Evolutionary conservation across 2,888 invertebrate species (phyloP), one percentile per base, ranked within the genome.

Genomic region (Cybosia mesomella): DNA sequence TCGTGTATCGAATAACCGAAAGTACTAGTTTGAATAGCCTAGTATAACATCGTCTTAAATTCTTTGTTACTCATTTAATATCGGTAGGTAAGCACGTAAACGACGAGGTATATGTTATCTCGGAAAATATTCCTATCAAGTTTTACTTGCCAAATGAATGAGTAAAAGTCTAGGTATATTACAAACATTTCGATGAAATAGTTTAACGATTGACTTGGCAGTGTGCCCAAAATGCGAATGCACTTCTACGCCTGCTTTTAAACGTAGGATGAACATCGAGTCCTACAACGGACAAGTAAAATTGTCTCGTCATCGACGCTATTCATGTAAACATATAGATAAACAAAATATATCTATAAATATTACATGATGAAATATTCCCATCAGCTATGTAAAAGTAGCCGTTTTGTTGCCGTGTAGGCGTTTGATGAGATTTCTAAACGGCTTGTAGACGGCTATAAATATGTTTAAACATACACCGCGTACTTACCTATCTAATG

Each of bases 151-250:
- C 78, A 79, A 75, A 69, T 58, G 58, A 62, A 70, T 78, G 71
- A 74, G 79, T 73, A 75, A 69, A 68, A 67, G 58, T 68, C 54
- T 21, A 10, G 21, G 22, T 55, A 21, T 55, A 55, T 24, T 55
- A 55, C 54, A 61, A 76, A 77, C 75, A 80, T 72, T 80, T 79
- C 66, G 65, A 64, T 72, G 71, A 77, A 82, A 82, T 76, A 68
- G 77, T 76, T 81, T 80, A 80, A 80, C 80, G 72, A 72, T 81
- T 79, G 77, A 81, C 73, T 87, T 87, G 87, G 87, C 87, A 83
- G 15, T 53, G 61, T 63, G 83, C 85, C 87, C 76, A 85, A 74
- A 83, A 81, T 81, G 73, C 79, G 79, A 74, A 80, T 85, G 83
- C 84, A 83, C 76, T 75, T 77, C 70, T 67, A 76, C 72, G 71